Base-by-base conservation (phyloP, 37 sponge, comb jelly and placozoan species). In the Axinella damicornis region DNA sequence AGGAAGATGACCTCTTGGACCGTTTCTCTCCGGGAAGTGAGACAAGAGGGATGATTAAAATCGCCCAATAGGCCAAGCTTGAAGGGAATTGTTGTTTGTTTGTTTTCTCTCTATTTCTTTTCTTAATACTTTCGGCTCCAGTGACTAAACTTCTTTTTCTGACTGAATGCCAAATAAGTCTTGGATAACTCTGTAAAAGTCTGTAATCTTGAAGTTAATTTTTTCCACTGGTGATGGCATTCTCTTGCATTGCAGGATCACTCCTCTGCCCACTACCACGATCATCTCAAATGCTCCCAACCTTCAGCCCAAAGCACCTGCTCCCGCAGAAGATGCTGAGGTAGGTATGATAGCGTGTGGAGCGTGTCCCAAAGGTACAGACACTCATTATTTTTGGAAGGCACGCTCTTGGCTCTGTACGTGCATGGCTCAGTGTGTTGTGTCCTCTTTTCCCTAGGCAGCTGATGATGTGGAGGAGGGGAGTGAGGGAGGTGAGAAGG, bases 261-360 rank as follows among this genome's bases (percentile, higher is more conserved):
- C 77, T 12, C 61, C 64, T 20, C 67, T 40, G 27, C 81, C 67
- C 13, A 52, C 71, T 32, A 68, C 68, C 21, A 70, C 25, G 57
- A 74, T 79, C 52, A 74, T 72, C 31, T 73, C 80, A 17, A 79
- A 35, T 53, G 65, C 87, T 33, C 60, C 80, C 14, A 67, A 68
- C 25, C 77, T 85, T 28, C 85, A 87, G 53, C 80, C 87, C 18
- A 71, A 71, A 66, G 73, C 30, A 9, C 52, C 80, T 24, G 4
- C 56, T 15, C 5, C 69, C 32, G 68, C 35, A 24, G 68, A 46
- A 16, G 68, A 67, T 2, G 68, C 32, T 33, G 32, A 67, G 68
- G 68, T 67, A 67, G 33, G 19, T 32, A 46, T 46, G 9, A 46
- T 9, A 46, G 46, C 9, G 9, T 46, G 46, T 46, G 46, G 4